These are phyloP conservation scores for Nemoura dubitans DNA, from an alignment of 2,888 invertebrate species.

Conservation along the genomic window DNA sequence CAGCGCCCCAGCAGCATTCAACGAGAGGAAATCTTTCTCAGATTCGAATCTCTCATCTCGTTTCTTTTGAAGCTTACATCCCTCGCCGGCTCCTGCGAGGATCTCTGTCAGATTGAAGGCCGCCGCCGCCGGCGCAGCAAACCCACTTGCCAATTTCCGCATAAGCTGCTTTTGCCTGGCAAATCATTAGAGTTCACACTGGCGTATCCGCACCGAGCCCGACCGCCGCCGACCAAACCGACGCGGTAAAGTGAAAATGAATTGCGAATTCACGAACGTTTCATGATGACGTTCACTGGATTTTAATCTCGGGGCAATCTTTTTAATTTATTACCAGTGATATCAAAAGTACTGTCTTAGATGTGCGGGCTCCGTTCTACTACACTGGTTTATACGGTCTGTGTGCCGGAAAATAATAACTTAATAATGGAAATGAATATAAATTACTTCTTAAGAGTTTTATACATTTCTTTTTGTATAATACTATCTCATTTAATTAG, in stretches of 20 bases:
- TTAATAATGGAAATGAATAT: not conserved
- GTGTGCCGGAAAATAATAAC: not conserved
- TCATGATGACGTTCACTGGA: not conserved
- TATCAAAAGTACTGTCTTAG: not conserved
- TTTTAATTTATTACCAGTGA: not conserved
- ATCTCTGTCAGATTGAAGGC: not conserved
- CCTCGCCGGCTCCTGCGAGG: not conserved
- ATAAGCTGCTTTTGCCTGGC: not conserved
- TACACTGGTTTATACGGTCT: not conserved
- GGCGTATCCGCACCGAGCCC: too few relatives aligned
- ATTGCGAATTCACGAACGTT: not conserved
- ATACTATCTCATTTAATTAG: not conserved
- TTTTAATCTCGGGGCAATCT: not conserved
- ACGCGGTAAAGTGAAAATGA: not conserved
- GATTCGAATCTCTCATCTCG: not conserved
- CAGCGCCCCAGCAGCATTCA: not conserved
- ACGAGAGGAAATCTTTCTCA: slow-evolving; percentile 12
- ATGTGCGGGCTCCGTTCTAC: not conserved
- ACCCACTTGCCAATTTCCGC: not conserved
- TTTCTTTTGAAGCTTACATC: not conserved
- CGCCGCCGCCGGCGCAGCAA: not conserved
- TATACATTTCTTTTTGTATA: not conserved
- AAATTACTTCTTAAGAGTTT: slow-evolving; percentile 5
- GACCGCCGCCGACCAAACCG: not conserved
- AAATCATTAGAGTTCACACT: not conserved